A percentile compares a stretch with the other conserved stretches of the same genome.
These are phyloP conservation scores for Gephyroberyx darwinii DNA, from an alignment of 2,797 vertebrate genomes.

Conservation along the genomic window DNA sequence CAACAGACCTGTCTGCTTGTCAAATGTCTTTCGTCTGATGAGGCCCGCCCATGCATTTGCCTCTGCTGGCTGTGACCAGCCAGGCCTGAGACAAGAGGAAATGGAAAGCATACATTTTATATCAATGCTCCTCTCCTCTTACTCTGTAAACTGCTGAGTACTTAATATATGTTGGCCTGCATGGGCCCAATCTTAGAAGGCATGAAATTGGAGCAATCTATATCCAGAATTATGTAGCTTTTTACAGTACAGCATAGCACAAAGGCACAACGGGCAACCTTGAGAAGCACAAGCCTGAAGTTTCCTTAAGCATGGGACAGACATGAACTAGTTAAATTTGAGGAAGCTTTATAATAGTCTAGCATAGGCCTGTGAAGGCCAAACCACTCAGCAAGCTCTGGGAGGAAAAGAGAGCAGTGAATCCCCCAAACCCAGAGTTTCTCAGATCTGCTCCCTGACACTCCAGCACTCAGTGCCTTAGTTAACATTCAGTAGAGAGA, in stretches of 20 bases:
- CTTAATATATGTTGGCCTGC: not conserved
- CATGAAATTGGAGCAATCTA: constrained; percentile 1
- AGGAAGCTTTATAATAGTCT: not conserved
- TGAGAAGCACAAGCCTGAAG: not conserved
- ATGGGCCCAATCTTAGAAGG: not conserved
- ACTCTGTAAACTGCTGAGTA: not conserved
- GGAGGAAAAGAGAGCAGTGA: constrained; percentile 5
- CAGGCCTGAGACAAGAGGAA: not conserved
- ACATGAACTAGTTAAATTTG: constrained; percentile 9
- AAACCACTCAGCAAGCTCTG: constrained; percentile 5
- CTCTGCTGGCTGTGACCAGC: constrained; percentile 2
- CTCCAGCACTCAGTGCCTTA: not conserved
- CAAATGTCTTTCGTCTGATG: constrained; percentile 36
- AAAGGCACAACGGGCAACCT: not conserved
- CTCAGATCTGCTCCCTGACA: constrained; percentile 8
- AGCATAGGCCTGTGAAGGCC: constrained; percentile 9
- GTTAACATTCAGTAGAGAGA: constrained; percentile 32
- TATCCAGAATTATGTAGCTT: not conserved
- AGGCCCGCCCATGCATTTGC: constrained; percentile 24
- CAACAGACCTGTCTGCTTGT: constrained; percentile 40
- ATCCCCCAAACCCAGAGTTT: constrained; percentile 1
- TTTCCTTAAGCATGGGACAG: not conserved
- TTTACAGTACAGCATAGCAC: not conserved
- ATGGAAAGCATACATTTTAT: not conserved
- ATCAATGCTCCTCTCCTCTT: not conserved